Percentiles rank a stretch among this genome's conserved stretches.
phyloP scores from a whole-genome alignment of 1,140 invertebrate species.

The Drosophila setifemur region DNA sequence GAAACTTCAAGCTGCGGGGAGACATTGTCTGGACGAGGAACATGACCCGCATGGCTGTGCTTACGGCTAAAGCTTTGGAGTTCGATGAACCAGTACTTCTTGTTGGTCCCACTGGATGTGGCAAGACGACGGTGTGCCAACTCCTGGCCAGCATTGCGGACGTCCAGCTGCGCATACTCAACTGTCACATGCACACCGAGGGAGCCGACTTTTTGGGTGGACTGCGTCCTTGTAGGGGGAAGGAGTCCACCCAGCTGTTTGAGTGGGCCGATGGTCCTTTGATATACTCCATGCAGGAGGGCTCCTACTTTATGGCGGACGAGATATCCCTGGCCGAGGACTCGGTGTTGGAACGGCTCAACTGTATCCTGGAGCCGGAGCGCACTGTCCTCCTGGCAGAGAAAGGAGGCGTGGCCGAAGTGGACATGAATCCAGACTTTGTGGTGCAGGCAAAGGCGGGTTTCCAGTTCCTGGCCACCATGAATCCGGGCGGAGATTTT shows the following conservation, averaged over 20 bases:
- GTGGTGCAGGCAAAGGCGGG: constrained; percentile 88
- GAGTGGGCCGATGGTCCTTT: constrained; percentile 99
- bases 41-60: constrained; percentile 95
- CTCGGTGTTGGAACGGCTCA: constrained; percentile 98
- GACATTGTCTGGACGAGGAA: constrained; percentile 97
- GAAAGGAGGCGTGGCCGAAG: constrained; percentile 86
- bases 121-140: constrained; percentile 99
- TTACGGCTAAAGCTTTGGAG: constrained; percentile 93
- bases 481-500: constrained; percentile 99
- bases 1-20: constrained; percentile 85
- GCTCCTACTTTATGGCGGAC: constrained; percentile 96
- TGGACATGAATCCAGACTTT: constrained; percentile 83
- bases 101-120: constrained; percentile 99
- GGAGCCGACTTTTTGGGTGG: constrained; percentile 98
- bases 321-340: constrained; percentile 99
- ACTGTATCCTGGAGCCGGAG: constrained; percentile 98
- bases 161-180: constrained; percentile 90
- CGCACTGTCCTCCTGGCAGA: constrained; percentile 95
- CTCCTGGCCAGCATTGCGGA: constrained; percentile 88
- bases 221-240: constrained; percentile 92
- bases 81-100: constrained; percentile 97
- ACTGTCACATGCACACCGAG: constrained; percentile 99
- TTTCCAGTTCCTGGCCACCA: constrained; percentile 98
- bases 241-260: constrained; percentile 87
- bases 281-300: constrained; percentile 94